Conservation (phyloP, 2,797 vertebrate genomes). For the Tolypeutes matacus region DNA sequence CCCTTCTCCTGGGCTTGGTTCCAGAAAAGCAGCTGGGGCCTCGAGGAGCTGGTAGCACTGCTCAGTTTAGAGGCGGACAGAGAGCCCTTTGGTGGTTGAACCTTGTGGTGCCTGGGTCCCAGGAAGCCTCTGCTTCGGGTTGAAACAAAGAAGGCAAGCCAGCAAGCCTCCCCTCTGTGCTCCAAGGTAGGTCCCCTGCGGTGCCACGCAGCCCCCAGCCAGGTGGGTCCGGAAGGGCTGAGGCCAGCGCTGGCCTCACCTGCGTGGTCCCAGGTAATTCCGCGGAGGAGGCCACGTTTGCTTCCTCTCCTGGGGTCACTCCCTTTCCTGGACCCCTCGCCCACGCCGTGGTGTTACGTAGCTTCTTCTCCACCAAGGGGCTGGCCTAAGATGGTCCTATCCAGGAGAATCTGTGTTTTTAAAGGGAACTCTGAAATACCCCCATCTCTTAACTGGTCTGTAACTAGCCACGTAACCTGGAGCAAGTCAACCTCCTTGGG, state of each 20-base stretch:
- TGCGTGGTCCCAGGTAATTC: rapidly evolving
- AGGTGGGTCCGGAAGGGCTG: background rate
- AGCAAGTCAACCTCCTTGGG: background rate
- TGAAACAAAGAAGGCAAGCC: background rate
- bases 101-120: rapidly evolving
- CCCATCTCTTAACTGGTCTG: background rate
- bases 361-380: background rate
- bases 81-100: background rate
- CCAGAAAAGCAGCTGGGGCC: background rate
- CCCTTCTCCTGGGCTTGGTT: background rate
- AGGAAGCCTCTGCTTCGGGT: background rate
- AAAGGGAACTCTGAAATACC: background rate
- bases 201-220: background rate
- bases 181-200: background rate
- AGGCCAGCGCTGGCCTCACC: background rate
- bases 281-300: rapidly evolving
- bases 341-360: background rate
- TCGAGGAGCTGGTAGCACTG: background rate
- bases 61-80: background rate
- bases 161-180: background rate
- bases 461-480: background rate
- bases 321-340: background rate
- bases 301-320: background rate
- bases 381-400: background rate
- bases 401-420: background rate